phyloP scores from a whole-genome alignment of 2,888 invertebrate genomes.

The Nomada lathburiana region DNA sequence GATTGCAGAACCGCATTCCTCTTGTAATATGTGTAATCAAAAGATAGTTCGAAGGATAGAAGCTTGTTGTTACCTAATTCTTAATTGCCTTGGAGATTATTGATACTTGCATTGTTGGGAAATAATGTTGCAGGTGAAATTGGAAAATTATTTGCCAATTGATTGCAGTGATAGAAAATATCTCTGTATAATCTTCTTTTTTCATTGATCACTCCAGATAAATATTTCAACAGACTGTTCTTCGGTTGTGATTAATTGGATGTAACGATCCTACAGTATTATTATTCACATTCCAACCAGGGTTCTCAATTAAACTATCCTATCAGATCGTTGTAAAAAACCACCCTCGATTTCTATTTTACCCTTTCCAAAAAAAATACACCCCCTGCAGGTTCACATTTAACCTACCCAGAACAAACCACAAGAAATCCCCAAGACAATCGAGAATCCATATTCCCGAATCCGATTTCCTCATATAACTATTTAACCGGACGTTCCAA shows the following conservation, averaged over 20 bases:
- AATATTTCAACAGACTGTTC: too few species aligned
- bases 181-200: too few species aligned
- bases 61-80: background rate
- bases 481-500: background rate
- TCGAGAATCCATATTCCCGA: background rate
- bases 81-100: constrained; percentile 2
- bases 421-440: background rate
- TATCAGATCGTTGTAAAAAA: too few species aligned
- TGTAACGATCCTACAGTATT: too few species aligned
- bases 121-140: background rate
- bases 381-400: too few species aligned
- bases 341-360: too few species aligned
- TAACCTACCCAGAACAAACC: background rate
- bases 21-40: constrained; percentile 11
- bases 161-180: background rate
- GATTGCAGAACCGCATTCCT: constrained; percentile 1
- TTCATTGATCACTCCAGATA: too few species aligned
- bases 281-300: too few species aligned
- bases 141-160: background rate
- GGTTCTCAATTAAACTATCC: too few species aligned
- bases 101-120: background rate
- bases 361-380: too few species aligned
- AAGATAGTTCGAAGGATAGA: background rate
- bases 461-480: background rate
- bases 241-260: too few species aligned